phyloP scores from a whole-genome alignment of 2,797 vertebrate species.

The Enteromius mattozi region DNA sequence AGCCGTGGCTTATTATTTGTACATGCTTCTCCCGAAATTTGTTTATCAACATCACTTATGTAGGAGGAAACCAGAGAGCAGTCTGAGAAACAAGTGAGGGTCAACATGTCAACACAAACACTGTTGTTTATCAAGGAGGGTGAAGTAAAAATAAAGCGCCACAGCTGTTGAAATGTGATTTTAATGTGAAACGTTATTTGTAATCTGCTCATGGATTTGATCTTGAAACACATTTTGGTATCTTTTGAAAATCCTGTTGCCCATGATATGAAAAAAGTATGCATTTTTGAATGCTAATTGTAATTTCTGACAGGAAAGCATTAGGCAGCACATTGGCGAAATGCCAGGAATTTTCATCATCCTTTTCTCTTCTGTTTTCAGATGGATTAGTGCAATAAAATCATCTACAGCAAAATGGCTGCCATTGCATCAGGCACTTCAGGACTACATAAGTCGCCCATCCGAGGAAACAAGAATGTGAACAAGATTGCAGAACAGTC shows the following conservation, averaged over 20 bases:
- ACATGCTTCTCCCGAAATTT: too few relatives aligned
- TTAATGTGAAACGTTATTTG: background rate
- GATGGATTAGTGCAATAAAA: slow-evolving; percentile 88
- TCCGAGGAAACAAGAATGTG: slow-evolving; percentile 88
- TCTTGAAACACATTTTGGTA: background rate
- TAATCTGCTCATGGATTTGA: background rate
- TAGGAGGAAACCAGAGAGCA: too few relatives aligned
- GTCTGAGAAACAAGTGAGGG: too few relatives aligned
- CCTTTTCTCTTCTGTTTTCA: slow-evolving; percentile 59
- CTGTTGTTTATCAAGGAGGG: too few relatives aligned
- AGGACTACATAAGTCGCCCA: slow-evolving; percentile 84
- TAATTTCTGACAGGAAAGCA: background rate
- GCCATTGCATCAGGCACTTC: slow-evolving; percentile 86
- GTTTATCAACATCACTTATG: too few relatives aligned
- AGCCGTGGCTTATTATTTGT: too few relatives aligned
- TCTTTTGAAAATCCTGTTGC: background rate
- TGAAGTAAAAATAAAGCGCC: too few relatives aligned
- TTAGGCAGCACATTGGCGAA: too few relatives aligned
- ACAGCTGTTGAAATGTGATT: background rate
- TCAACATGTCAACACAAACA: too few relatives aligned
- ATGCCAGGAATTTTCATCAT: background rate
- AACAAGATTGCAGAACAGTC: slow-evolving; percentile 48
- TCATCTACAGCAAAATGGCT: slow-evolving; percentile 89
- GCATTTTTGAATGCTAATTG: background rate
- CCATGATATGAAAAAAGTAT: background rate